Conservation (phyloP, 2,888 invertebrate genomes). For the Bombyx huttoni region DNA sequence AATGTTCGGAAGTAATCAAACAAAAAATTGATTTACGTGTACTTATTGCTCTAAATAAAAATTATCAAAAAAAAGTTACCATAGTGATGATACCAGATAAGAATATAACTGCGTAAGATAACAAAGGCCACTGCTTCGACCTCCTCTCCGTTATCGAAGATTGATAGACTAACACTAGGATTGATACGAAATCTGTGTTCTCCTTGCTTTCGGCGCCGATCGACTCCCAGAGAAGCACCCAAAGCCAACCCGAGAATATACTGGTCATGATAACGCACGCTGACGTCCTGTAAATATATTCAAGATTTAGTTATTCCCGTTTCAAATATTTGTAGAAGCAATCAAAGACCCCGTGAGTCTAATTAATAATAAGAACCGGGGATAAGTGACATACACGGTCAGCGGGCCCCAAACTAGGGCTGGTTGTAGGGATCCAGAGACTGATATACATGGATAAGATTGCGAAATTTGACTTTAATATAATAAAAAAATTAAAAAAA, state of each 20-base stretch:
- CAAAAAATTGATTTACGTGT: too few relatives aligned
- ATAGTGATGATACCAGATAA: slow-evolving; percentile 75
- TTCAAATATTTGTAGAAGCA: too few relatives aligned
- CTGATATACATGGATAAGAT: too few relatives aligned
- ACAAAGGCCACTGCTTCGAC: slow-evolving; percentile 69
- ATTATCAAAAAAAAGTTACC: slow-evolving; percentile 61
- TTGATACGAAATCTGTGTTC: slow-evolving; percentile 70
- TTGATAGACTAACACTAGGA: slow-evolving; percentile 75
- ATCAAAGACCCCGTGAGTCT: too few relatives aligned
- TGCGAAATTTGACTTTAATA: too few relatives aligned
- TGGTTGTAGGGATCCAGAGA: too few relatives aligned
- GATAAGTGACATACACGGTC: too few relatives aligned
- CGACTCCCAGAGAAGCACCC: slow-evolving; percentile 71
- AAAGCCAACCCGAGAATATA: slow-evolving; percentile 70
- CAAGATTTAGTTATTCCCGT: not conserved
- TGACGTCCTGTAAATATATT: slow-evolving; percentile 69
- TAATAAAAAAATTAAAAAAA: too few relatives aligned
- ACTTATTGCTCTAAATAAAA: too few relatives aligned
- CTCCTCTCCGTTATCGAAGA: slow-evolving; percentile 56
- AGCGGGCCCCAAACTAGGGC: too few relatives aligned
- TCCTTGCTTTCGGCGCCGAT: slow-evolving; percentile 45
- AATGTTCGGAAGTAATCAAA: too few relatives aligned
- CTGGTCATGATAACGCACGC: slow-evolving; percentile 70
- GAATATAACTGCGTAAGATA: slow-evolving; percentile 69
- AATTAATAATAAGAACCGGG: too few relatives aligned